Evolutionary conservation across 2,797 vertebrate species (phyloP), one percentile per base, ranked within the genome.

Genomic region (Helarctos malayanus): DNA sequence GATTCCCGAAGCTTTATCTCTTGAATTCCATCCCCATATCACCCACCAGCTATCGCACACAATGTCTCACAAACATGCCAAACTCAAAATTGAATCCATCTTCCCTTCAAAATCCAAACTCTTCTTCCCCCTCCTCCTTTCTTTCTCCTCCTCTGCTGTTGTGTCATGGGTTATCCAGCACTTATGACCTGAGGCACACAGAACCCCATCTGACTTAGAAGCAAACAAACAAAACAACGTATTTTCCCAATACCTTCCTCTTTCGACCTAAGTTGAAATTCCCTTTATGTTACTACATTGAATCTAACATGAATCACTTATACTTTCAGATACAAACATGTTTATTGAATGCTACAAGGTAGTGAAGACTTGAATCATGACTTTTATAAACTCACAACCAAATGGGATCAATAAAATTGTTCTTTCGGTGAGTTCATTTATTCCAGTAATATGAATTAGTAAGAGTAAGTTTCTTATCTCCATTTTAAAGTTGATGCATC

Each of bases 211-310:
- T 65, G 41, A 59, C 35, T 81, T 89, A 35, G 4, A 32, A 49
- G 73, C 27, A 80, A 61, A 71, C 56, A 78, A 45, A 56, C 15
- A 38, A 47, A 87, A 75, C 47, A 80, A 56, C n/a, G 56, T 27
- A 8, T 41, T 73, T 89, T 63, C 68, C 41, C 16, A 35, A 16
- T 38, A 69, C 54, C 54, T 49, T 71, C 23, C 16, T 32, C 35
- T 76, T 97, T 52, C 14, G 10, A 35, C 19, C 35, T 63, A 49
- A 87, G 21, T 45, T 94, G 78, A 83, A 90, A 93, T 91, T 63
- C 16, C 11, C 32, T 78, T 82, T 38, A 47, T 56, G 35, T 41
- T 68, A 47, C 47, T 41, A 52, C 59, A 61, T 15, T 75, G 41
- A 90, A 68, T 57, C 23, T 27, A 29, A 65, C 16, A 59, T 78